Conservation (phyloP, 1,140 invertebrate genomes). For the Brachionus koreanus region DNA sequence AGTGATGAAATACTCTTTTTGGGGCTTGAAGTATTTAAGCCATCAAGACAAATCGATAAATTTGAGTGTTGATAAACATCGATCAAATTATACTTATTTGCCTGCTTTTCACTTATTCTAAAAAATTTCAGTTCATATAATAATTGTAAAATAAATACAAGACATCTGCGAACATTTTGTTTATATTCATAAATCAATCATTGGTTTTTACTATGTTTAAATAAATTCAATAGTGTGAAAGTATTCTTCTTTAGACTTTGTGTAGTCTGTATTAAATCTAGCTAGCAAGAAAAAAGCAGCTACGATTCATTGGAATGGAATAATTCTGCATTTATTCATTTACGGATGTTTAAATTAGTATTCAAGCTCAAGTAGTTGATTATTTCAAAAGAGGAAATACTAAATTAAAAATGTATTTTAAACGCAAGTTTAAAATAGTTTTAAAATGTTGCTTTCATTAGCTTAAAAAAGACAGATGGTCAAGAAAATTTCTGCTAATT, state of each 20-base stretch:
- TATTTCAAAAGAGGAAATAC: constrained; percentile 33
- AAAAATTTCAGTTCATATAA: background rate
- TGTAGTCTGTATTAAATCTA: constrained; percentile 18
- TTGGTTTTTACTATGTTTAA: background rate
- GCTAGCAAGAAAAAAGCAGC: background rate
- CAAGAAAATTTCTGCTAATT: constrained; percentile 1
- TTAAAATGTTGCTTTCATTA: background rate
- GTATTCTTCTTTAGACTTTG: background rate
- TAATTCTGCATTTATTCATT: background rate
- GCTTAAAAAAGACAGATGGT: background rate
- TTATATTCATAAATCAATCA: constrained; percentile 33
- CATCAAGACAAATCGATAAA: background rate
- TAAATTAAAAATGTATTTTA: constrained; percentile 30
- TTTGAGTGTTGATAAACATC: constrained; percentile 34
- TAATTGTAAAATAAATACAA: constrained; percentile 42
- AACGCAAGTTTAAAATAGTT: constrained; percentile 8
- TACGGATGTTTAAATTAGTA: constrained; percentile 33
- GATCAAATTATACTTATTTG: constrained; percentile 24
- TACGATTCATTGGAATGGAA: background rate
- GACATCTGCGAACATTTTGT: constrained; percentile 29
- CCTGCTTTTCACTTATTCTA: background rate
- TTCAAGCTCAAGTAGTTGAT: constrained; percentile 17
- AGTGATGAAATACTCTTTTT: constrained; percentile 7
- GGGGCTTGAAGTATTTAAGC: background rate
- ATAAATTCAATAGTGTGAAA: background rate